These are phyloP conservation scores for Caenorhabditis sp. DNA, from an alignment of 2,888 invertebrate genomes.

Conservation along the genomic window DNA sequence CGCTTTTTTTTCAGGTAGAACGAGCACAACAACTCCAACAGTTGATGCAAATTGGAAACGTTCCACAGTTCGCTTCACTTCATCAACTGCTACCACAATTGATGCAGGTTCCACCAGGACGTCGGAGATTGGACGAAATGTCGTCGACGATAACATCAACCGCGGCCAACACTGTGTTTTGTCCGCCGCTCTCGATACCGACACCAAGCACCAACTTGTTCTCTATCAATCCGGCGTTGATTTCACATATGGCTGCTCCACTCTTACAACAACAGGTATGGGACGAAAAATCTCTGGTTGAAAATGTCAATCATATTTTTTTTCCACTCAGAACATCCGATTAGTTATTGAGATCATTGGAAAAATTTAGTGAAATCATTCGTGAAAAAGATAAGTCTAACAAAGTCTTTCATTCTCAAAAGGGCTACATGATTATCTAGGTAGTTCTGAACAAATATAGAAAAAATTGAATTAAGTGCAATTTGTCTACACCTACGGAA, in stretches of 20 bases:
- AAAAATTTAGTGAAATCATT: no score
- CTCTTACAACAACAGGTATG: constrained; percentile 48
- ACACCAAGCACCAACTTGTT: constrained; percentile 10
- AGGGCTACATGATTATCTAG: no score
- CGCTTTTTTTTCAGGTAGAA: constrained; percentile 25
- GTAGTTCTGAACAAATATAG: no score
- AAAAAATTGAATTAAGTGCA: no score
- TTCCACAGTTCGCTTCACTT: constrained; percentile 9
- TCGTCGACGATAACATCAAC: constrained; percentile 18
- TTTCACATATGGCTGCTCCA: constrained; percentile 34
- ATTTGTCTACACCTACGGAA: no score
- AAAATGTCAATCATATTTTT: no score
- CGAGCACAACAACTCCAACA: constrained; percentile 36
- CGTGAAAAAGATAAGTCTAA: no score
- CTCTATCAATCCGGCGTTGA: constrained; percentile 22
- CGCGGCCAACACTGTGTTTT: constrained; percentile 16
- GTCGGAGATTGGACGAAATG: constrained; percentile 21
- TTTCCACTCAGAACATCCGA: no score
- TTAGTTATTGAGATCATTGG: no score
- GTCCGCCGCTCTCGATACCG: constrained; percentile 17
- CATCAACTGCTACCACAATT: constrained; percentile 21
- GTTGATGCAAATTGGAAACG: constrained; percentile 20
- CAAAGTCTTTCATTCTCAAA: no score
- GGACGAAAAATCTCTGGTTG: no score
- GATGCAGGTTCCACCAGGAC: constrained; percentile 23